A percentile compares a stretch with the other conserved stretches of the same genome.
Conservation (phyloP, 1,140 invertebrate genomes). For the Neelides sp. region DNA sequence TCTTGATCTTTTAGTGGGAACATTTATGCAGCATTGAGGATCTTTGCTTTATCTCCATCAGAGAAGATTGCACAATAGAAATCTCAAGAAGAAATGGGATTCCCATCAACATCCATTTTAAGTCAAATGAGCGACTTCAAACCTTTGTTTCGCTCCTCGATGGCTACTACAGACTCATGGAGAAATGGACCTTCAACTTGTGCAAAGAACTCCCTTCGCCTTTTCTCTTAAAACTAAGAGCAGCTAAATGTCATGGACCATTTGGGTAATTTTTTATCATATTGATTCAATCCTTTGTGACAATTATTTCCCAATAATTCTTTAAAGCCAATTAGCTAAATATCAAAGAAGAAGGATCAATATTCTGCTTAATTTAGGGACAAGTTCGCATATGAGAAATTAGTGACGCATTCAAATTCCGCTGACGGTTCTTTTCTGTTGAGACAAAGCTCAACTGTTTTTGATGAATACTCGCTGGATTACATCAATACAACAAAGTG, state of each 20-base stretch:
- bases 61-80: slow-evolving; percentile 57
- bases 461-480: slow-evolving; percentile 65
- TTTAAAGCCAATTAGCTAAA: no score
- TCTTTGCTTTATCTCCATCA: slow-evolving; percentile 59
- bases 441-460: slow-evolving; percentile 62
- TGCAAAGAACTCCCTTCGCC: slow-evolving; percentile 66
- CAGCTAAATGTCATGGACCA: slow-evolving; percentile 72
- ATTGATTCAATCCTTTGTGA: neutral
- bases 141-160: slow-evolving; percentile 73
- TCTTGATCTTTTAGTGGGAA: slow-evolving; percentile 46
- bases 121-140: slow-evolving; percentile 43
- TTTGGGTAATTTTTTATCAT: slow-evolving; percentile 48
- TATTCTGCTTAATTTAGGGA: slow-evolving; percentile 42
- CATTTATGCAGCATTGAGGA: slow-evolving; percentile 67
- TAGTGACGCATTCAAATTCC: slow-evolving; percentile 60
- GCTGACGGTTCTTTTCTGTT: slow-evolving; percentile 64
- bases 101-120: slow-evolving; percentile 59
- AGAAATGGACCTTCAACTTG: slow-evolving; percentile 80
- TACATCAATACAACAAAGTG: slow-evolving; percentile 49
- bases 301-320: no score
- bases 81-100: slow-evolving; percentile 63
- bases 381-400: slow-evolving; percentile 66
- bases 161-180: slow-evolving; percentile 73
- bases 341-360: neutral
- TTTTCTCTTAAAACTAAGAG: slow-evolving; percentile 54